Conservation (phyloP, 2,113 vertebrate genomes). For the Perca fluviatilis region DNA sequence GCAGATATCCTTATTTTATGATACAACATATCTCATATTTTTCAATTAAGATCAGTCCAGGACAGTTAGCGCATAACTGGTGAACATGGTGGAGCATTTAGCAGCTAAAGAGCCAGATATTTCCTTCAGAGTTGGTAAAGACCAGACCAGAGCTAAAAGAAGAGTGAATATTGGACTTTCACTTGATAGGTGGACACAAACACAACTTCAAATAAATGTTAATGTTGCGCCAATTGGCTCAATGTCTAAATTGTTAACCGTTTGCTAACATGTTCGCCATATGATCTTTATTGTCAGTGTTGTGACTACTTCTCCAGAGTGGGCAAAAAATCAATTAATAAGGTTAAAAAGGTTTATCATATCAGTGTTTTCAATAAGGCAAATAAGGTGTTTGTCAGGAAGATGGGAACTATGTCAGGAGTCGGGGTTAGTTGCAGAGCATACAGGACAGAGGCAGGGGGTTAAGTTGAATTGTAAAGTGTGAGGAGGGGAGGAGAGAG, state of each 20-base stretch:
- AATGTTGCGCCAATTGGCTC: not conserved
- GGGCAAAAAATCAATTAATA: too few relatives aligned
- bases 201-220: not conserved
- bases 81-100: not conserved
- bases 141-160: not conserved
- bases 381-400: not conserved
- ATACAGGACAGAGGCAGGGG: not conserved
- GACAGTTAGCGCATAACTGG: not conserved
- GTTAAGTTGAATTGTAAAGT: conserved; percentile 14
- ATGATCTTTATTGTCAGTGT: not conserved
- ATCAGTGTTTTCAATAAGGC: not conserved
- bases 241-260: too few relatives aligned
- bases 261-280: not conserved
- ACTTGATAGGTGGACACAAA: not conserved
- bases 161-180: not conserved
- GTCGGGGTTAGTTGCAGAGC: not conserved
- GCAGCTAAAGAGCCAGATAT: not conserved
- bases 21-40: not conserved
- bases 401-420: not conserved
- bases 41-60: not conserved
- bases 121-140: not conserved
- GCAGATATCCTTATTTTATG: not conserved
- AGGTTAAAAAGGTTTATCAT: not conserved
- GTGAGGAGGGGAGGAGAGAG: conserved; percentile 8
- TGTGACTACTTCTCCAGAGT: not conserved